These are phyloP conservation scores for Tragelaphus scriptus DNA, from an alignment of 2,113 vertebrate genomes.

Conservation along the genomic window DNA sequence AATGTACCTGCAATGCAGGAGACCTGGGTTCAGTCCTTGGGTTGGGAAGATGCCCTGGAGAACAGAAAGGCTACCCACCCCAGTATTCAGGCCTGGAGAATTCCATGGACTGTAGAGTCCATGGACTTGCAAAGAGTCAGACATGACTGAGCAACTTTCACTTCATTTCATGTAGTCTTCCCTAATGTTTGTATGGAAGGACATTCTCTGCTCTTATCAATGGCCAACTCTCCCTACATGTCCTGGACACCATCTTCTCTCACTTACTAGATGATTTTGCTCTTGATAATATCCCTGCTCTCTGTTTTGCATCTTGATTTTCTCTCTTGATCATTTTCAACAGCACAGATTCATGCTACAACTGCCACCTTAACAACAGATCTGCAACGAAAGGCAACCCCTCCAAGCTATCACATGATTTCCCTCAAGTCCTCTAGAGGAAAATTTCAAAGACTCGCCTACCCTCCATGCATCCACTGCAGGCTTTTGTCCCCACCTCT, in stretches of 20 bases:
- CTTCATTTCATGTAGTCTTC: not conserved
- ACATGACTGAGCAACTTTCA: not conserved
- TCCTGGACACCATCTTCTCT: not conserved
- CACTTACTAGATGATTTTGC: not conserved
- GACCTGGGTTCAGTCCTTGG: not conserved
- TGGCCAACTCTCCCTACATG: not conserved
- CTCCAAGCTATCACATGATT: not conserved
- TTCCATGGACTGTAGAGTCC: not conserved
- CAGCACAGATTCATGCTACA: not conserved
- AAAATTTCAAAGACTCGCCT: not conserved
- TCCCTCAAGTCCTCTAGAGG: not conserved
- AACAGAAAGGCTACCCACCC: not conserved
- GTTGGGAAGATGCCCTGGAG: not conserved
- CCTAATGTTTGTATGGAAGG: not conserved
- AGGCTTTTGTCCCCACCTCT: not conserved
- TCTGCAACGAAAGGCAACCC: not conserved
- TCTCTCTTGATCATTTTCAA: not conserved
- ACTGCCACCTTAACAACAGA: not conserved
- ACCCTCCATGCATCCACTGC: not conserved
- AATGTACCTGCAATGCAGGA: not conserved
- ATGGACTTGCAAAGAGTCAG: not conserved
- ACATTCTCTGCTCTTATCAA: not conserved
- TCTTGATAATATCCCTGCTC: not conserved
- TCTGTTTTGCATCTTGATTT: not conserved
- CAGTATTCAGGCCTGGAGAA: not conserved